A percentile compares a stretch with the other conserved stretches of the same genome.
Conservation (phyloP, 2,888 invertebrate species). For the Synanthedon tipuliformis region DNA sequence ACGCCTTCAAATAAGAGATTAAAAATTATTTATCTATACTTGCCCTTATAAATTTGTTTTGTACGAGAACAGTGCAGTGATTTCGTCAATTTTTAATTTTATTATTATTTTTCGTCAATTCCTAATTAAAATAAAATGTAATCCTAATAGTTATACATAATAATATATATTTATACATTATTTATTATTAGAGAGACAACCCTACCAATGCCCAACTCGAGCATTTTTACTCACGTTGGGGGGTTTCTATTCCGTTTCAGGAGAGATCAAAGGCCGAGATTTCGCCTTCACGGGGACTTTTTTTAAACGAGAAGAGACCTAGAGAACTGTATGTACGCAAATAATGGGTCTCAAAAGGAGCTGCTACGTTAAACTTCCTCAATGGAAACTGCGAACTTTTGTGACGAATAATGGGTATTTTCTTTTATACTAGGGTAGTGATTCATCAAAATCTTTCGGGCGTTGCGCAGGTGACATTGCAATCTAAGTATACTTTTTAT, state of each 20-base stretch:
- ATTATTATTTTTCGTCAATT: too few species aligned
- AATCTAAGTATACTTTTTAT: too few species aligned
- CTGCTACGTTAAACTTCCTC: not conserved
- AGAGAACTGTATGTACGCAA: conserved; percentile 17
- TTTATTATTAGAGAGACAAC: too few species aligned
- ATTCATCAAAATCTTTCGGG: not conserved
- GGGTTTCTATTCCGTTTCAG: conserved; percentile 15
- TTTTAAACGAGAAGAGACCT: conserved; percentile 19
- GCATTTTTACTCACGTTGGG: conserved; percentile 4
- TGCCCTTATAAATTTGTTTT: too few species aligned
- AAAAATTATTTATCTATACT: too few species aligned
- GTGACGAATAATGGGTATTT: not conserved
- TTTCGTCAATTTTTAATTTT: too few species aligned
- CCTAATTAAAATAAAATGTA: too few species aligned
- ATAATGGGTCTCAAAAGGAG: conserved; percentile 16
- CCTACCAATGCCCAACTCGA: not conserved
- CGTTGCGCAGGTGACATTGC: not conserved
- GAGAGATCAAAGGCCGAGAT: conserved; percentile 23
- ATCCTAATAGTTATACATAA: too few species aligned
- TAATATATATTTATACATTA: too few species aligned
- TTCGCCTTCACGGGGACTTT: conserved; percentile 15
- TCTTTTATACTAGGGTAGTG: not conserved
- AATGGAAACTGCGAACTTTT: not conserved
- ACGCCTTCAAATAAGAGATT: too few species aligned
- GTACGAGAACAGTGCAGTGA: too few species aligned